phyloP scores from a whole-genome alignment of 1,140 invertebrate species.

The Bathynomus jamesi region DNA sequence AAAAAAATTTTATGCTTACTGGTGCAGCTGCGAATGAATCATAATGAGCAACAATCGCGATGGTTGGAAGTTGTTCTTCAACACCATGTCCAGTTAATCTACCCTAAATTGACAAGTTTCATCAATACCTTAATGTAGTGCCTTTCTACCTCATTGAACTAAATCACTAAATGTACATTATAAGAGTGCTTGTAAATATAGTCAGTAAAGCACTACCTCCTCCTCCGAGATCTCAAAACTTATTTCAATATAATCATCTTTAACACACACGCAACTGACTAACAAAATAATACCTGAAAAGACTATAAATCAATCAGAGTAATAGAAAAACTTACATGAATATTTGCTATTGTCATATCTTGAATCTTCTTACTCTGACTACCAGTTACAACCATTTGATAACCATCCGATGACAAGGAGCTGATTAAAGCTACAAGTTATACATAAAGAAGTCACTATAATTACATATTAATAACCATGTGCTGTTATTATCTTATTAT shows the following conservation, averaged over 20 bases:
- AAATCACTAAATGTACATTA: too few species aligned
- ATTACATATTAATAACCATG: not conserved
- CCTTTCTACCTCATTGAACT: too few species aligned
- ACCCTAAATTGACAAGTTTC: constrained; percentile 57
- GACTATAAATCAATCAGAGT: not conserved
- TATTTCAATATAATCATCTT: too few species aligned
- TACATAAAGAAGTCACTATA: constrained; percentile 24
- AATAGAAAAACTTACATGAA: constrained; percentile 19
- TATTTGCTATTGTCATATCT: constrained; percentile 51
- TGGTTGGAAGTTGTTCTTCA: constrained; percentile 72
- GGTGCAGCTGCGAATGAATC: constrained; percentile 81
- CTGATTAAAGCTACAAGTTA: constrained; percentile 60
- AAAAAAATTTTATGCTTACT: constrained; percentile 52
- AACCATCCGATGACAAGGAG: constrained; percentile 84
- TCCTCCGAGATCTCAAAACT: too few species aligned
- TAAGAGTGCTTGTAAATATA: too few species aligned
- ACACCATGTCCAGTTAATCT: constrained; percentile 70
- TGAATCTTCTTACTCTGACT: constrained; percentile 59
- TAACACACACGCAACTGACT: not conserved
- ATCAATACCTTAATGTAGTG: too few species aligned
- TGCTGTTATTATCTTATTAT: not conserved
- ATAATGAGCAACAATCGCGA: constrained; percentile 86
- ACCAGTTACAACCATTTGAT: constrained; percentile 70
- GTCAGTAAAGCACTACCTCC: too few species aligned
- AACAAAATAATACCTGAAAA: not conserved